Evolutionary conservation across 1,140 invertebrate species (phyloP).

Genomic region (Akabosia matsudoensis): DNA sequence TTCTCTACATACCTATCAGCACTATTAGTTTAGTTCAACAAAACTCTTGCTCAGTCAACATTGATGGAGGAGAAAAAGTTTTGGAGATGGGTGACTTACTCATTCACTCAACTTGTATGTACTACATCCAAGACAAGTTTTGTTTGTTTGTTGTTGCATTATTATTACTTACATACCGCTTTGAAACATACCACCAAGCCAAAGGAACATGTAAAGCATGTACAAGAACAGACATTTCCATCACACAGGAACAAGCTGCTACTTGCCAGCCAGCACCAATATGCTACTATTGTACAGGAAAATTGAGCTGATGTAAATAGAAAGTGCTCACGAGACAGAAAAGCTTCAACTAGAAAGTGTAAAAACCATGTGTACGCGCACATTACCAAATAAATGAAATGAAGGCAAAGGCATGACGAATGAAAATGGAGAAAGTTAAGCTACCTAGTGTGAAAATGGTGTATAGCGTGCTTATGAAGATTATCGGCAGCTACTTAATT

Average conservation of each 20-base stretch:
- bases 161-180: neutral
- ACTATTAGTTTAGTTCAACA: no score
- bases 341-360: neutral
- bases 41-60: slow-evolving; percentile 15
- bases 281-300: neutral
- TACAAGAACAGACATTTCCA: neutral
- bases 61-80: slow-evolving; percentile 13
- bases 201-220: neutral
- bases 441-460: slow-evolving; percentile 14
- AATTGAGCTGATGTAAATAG: no score
- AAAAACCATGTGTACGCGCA: neutral
- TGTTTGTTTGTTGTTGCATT: neutral
- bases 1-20: no score
- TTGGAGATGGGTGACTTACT: neutral
- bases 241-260: neutral
- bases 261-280: slow-evolving; percentile 6
- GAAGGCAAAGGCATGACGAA: neutral
- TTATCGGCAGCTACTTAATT: slow-evolving; percentile 10
- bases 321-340: no score
- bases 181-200: neutral
- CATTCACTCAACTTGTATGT: slow-evolving; percentile 7
- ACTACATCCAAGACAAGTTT: slow-evolving; percentile 10
- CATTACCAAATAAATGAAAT: no score
- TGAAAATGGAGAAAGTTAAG: neutral
- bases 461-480: slow-evolving; percentile 17